phyloP scores from a whole-genome alignment of 2,797 vertebrate species.

The Diplodus puntazzo region DNA sequence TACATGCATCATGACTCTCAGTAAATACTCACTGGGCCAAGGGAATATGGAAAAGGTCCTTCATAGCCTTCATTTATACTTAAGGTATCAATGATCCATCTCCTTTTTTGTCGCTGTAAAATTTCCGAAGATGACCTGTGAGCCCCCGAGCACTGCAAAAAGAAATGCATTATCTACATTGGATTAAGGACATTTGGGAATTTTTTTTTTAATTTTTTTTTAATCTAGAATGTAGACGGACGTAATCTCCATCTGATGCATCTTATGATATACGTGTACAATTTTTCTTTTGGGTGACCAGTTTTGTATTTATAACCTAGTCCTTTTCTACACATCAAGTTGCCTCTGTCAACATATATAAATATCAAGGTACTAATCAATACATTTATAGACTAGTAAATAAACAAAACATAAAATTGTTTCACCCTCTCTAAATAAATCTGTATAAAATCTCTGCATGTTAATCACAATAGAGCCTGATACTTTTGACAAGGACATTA shows the following conservation, averaged over 20 bases:
- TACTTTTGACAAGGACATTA: too few relatives aligned
- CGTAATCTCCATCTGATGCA: neutral
- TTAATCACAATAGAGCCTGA: too few relatives aligned
- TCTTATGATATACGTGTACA: neutral
- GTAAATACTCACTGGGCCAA: slow-evolving; percentile 75
- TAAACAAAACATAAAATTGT: too few relatives aligned
- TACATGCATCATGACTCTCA: neutral
- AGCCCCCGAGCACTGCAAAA: slow-evolving; percentile 49
- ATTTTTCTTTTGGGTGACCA: too few relatives aligned
- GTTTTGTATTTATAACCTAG: too few relatives aligned
- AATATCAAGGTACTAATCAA: too few relatives aligned
- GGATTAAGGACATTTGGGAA: neutral
- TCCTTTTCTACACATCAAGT: too few relatives aligned
- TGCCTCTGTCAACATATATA: too few relatives aligned
- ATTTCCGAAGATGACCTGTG: slow-evolving; percentile 26
- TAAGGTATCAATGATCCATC: slow-evolving; percentile 84
- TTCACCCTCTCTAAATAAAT: neutral
- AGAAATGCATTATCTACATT: neutral
- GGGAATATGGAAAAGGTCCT: slow-evolving; percentile 70
- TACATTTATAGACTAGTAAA: too few relatives aligned
- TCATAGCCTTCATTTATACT: slow-evolving; percentile 72
- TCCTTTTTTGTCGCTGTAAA: slow-evolving; percentile 75
- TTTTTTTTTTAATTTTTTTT: neutral
- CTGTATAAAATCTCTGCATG: too few relatives aligned
- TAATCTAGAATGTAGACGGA: neutral